Base-by-base conservation (phyloP, 2,888 invertebrate species). In the Macrostomum cliftonense region DNA sequence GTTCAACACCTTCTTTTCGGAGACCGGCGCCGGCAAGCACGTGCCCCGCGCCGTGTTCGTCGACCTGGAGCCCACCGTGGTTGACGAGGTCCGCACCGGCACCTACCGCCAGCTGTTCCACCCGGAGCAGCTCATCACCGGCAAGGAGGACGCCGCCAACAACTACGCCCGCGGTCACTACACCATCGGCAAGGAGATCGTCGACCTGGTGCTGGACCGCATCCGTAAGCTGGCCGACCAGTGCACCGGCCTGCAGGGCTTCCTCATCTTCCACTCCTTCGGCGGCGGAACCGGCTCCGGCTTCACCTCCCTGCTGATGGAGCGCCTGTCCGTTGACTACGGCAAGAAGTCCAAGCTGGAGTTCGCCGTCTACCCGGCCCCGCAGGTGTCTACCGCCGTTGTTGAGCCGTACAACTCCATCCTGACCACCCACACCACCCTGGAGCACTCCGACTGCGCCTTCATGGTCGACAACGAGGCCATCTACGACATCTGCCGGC, bases 111-210 rank as follows among this genome's bases (percentile, higher is more conserved):
- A 87, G 73, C 78, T 93, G 65, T 91, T 91, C 79, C 91, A 93
- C 73, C 91, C 91, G 55, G 91, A 91, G 75, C 91, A 91, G 74
- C 76, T 89, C 71, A 87, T 89, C 73, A 87, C 87, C 61, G 88
- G 89, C 60, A 91, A 91, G 72, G 89, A 89, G 74, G 89, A 91
- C 68, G 91, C 91, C 44, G 91, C 91, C 60, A 91, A 93, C 75
- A 91, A 93, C 76, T 93, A 91, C 59, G 91, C 91, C 53, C 80
- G 91, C 63, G 91, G 91, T 54, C 91, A 93, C 74, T 93, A 93
- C 78, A 91, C 91, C 58, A 85, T 91, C 64, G 91, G 88, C 1
- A 74, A 75, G 47, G 82, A 83, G 67, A 77, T 82, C 70, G 74
- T 83, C 16, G 80, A 81, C 55, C 58, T 79, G 2, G 78, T 79